Conservation (phyloP, 2,113 vertebrate genomes). For the Ophthalmotilapia sp. region DNA sequence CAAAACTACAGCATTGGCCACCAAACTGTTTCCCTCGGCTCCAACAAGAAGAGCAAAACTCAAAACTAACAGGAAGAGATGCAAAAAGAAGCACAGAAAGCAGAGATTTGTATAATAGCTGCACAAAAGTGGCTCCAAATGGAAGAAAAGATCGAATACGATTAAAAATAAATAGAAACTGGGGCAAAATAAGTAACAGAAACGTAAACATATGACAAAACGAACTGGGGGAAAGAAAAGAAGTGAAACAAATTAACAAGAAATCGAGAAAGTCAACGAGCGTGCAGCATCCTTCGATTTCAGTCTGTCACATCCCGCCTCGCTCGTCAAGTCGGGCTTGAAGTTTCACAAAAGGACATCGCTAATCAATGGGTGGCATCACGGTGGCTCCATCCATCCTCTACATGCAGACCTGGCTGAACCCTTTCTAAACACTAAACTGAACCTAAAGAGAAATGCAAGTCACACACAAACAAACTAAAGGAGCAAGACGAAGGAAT, state of each 20-base stretch:
- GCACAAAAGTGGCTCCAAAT: background rate
- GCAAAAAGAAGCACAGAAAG: background rate
- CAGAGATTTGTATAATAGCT: background rate
- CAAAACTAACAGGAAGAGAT: background rate
- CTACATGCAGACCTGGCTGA: background rate
- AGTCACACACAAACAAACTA: background rate
- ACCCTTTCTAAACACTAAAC: fast-evolving
- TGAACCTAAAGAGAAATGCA: background rate
- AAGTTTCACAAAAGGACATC: background rate
- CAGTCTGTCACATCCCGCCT: background rate
- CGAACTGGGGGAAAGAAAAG: background rate
- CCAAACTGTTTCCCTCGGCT: background rate
- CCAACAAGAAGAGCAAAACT: fast-evolving
- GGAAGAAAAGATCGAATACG: background rate
- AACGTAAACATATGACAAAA: background rate
- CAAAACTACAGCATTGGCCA: background rate
- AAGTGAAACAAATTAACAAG: background rate
- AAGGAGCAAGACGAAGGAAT: background rate
- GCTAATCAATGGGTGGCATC: background rate
- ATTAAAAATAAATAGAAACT: background rate
- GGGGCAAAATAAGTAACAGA: background rate
- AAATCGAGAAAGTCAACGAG: background rate
- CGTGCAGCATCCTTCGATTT: background rate
- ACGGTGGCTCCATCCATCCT: background rate
- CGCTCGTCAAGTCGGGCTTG: fast-evolving